Percentiles rank a stretch among this genome's conserved stretches.
Conservation (phyloP, 2,888 invertebrate genomes). For the Lasius fuliginosus region DNA sequence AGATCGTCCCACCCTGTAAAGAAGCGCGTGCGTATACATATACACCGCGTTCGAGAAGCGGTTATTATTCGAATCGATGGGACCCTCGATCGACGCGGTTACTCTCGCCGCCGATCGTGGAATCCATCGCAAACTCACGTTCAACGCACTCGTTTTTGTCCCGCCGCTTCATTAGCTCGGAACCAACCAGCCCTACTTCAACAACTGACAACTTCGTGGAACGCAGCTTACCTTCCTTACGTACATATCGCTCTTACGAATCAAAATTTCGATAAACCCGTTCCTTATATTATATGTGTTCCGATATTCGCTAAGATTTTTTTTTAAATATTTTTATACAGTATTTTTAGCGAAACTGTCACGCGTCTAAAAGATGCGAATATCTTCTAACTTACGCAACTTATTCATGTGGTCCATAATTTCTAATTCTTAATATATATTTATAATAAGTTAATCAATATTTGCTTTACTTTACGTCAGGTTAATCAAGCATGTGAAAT, state of each 20-base stretch:
- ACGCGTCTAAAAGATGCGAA: background rate
- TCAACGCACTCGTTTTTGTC: constrained; percentile 52
- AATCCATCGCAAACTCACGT: constrained; percentile 52
- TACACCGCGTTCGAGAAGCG: constrained; percentile 63
- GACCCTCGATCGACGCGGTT: constrained; percentile 42
- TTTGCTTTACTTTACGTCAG: background rate
- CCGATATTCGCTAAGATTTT: background rate
- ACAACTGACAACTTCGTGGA: constrained; percentile 28
- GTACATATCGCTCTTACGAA: background rate
- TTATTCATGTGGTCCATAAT: background rate
- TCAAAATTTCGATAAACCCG: background rate
- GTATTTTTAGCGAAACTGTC: background rate
- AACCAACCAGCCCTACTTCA: constrained; percentile 35
- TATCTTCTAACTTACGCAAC: background rate
- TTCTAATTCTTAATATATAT: background rate
- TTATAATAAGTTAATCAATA: background rate
- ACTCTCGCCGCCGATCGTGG: constrained; percentile 54
- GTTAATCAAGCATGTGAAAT: no score
- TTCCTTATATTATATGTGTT: background rate
- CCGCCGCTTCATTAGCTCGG: constrained; percentile 39
- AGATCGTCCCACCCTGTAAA: constrained; percentile 59
- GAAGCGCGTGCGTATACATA: constrained; percentile 32
- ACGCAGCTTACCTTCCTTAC: constrained; percentile 18
- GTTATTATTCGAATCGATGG: constrained; percentile 67
- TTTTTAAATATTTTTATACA: background rate